Base-by-base conservation (phyloP, 2,113 vertebrate species). In the Cyprinodon variegatus region DNA sequence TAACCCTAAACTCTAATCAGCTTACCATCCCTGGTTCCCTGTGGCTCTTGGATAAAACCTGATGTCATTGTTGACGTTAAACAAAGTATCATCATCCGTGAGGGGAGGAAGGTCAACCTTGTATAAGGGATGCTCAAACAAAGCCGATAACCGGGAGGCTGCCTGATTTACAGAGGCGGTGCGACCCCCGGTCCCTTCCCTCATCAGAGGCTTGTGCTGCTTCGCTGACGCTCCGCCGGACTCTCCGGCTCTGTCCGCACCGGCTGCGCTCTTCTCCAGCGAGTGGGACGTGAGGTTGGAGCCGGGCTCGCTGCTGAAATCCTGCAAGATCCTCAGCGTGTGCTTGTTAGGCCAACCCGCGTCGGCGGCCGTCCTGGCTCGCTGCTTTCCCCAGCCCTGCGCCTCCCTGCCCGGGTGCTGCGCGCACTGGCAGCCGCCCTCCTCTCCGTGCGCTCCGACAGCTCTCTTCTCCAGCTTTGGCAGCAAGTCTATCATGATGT, bases 31-130 rank as follows among this genome's bases (percentile, higher is more conserved):
- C 41, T 93, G 93, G 77, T 92, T 95, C 77, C 95, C 96, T 0
- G 93, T 93, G 45, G 94, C 94, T 90, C 94, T 96, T 53, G 96
- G 95, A 82, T 97, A 96, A 84, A 98, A 95, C 75, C 95, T 94
- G 88, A 97, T 96, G 93, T 98, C 96, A 37, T 93, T 95, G 84
- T 98, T 96, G 88, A 98, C 95, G 81, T 95, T 96, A 90, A 99
- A 99, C 70, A 99, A 88, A 74, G 95, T 96, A 89, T 98, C 97
- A 40, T 94, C 94, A 43, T 97, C 96, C 0, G 94, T 92, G 8
- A 97, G 93, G 11, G 88, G 70, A 4, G 96, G 96, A 46, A 93
- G 79, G 12, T 91, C 86, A 43, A 85, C 88, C 70, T 81, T 93
- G 92, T 96, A 99, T 0, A 98, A 91, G 4, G 96, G 95, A 83